These are phyloP conservation scores for Ciconia nigra DNA, from an alignment of 2,797 vertebrate species.

Conservation along the genomic window DNA sequence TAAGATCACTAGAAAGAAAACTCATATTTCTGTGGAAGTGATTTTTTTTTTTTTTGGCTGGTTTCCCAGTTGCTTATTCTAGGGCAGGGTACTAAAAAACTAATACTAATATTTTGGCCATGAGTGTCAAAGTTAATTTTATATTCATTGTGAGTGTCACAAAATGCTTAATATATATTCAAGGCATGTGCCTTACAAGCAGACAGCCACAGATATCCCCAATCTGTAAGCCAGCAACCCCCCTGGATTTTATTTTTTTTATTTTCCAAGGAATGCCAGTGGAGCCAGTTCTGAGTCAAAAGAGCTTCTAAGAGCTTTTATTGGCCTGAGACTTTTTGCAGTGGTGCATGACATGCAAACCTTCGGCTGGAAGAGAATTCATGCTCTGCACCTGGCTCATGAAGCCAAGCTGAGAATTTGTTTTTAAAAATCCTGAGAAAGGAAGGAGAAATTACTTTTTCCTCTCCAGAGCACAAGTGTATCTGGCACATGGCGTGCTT, in stretches of 20 bases:
- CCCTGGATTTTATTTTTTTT: neutral
- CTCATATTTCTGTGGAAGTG: neutral
- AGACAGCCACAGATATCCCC: neutral
- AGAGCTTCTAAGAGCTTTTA: neutral
- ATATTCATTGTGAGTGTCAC: neutral
- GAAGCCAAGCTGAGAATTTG: neutral
- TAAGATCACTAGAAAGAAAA: neutral
- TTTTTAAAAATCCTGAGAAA: neutral
- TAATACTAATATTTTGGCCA: neutral
- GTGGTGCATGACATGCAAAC: neutral
- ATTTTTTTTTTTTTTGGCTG: neutral
- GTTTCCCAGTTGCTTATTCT: neutral
- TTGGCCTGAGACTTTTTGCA: neutral
- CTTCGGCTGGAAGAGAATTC: neutral
- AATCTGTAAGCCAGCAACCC: neutral
- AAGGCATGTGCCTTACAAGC: neutral
- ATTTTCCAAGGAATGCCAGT: neutral
- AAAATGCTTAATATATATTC: neutral
- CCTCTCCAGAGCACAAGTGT: neutral
- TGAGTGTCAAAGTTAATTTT: neutral
- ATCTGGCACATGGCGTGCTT: rapidly evolving
- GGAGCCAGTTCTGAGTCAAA: neutral
- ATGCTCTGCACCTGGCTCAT: neutral
- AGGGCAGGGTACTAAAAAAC: neutral
- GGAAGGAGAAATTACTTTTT: neutral